Conservation (phyloP, 2,888 invertebrate species). For the Sinohyriopsis cumingii region DNA sequence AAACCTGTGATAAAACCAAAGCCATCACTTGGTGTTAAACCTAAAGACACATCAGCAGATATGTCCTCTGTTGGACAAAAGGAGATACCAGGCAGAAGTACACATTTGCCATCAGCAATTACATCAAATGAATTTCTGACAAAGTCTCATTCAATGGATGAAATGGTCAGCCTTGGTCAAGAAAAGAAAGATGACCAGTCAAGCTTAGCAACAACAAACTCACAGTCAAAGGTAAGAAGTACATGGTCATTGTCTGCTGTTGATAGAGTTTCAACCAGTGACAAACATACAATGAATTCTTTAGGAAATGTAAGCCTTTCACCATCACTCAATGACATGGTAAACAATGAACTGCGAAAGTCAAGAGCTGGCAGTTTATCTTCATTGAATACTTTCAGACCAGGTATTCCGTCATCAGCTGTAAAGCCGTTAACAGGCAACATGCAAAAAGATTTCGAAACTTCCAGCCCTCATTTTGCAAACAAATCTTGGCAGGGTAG, state of each 20-base stretch:
- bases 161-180: constrained; percentile 19
- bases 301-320: no score
- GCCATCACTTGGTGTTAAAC: constrained; percentile 45
- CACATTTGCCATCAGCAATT: not conserved
- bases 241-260: constrained; percentile 11
- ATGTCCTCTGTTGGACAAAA: not conserved
- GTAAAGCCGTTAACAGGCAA: no score
- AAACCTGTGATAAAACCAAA: constrained; percentile 60
- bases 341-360: no score
- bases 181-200: constrained; percentile 7
- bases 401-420: no score
- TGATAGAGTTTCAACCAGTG: constrained; percentile 6
- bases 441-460: no score
- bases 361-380: no score
- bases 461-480: not conserved
- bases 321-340: no score
- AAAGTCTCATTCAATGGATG: constrained; percentile 37
- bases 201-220: not conserved
- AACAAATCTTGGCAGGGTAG: not conserved
- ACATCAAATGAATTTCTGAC: constrained; percentile 9
- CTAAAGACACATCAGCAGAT: constrained; percentile 27
- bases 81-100: constrained; percentile 1
- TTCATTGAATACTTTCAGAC: no score
- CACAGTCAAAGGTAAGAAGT: constrained; percentile 12
- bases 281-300: not conserved